Percentiles rank a stretch among this genome's conserved stretches.
Conservation (phyloP, 2,888 invertebrate species). For the Xanthorhoe spadicearia region DNA sequence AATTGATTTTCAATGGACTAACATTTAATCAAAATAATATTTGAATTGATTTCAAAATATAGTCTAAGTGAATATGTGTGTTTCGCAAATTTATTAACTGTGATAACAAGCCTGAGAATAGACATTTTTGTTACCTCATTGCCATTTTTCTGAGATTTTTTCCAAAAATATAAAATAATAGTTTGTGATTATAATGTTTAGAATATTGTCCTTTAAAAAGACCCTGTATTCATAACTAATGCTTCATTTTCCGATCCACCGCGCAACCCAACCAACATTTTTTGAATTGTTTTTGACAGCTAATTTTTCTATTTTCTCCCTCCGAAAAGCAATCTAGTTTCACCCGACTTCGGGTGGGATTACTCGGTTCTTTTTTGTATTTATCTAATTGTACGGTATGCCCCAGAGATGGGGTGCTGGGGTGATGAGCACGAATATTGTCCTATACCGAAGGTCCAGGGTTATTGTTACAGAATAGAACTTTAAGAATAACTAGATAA, state of each 20-base stretch:
- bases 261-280: conserved; percentile 14
- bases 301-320: conserved; percentile 41
- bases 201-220: not conserved
- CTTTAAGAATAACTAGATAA: conserved; percentile 4
- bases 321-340: conserved; percentile 65
- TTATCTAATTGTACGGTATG: conserved; percentile 76
- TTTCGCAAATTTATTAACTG: too few species aligned
- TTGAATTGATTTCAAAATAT: too few species aligned
- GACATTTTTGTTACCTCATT: too few species aligned
- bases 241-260: conserved; percentile 15
- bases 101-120: too few species aligned
- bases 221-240: not conserved
- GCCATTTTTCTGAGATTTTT: too few species aligned
- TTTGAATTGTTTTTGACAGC: conserved; percentile 34
- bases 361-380: conserved; percentile 64
- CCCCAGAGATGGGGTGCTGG: conserved; percentile 78
- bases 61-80: too few species aligned
- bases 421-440: conserved; percentile 55
- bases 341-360: conserved; percentile 43
- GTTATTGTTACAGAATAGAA: conserved; percentile 66
- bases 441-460: conserved; percentile 74
- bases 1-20: too few species aligned
- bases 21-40: too few species aligned
- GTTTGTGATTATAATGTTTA: too few species aligned
- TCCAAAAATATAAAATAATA: too few species aligned